Conservation (phyloP, 2,113 vertebrate species). For the Cheirogaleus medius region DNA sequence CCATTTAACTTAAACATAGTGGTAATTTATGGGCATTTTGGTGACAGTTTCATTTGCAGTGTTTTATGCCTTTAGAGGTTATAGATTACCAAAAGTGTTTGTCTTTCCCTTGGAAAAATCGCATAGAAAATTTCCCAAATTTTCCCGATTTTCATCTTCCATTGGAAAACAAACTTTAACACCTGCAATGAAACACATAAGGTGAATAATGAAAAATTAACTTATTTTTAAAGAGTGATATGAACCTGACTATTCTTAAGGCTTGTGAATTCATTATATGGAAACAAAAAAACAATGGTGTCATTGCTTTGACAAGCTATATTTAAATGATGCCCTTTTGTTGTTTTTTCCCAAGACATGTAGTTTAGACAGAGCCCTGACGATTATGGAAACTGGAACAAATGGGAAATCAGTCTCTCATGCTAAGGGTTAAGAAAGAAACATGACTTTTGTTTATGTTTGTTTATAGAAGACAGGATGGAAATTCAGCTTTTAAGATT, state of each 20-base stretch:
- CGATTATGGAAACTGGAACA: not conserved
- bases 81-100: not conserved
- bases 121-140: not conserved
- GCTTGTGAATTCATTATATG: not conserved
- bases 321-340: constrained; percentile 11
- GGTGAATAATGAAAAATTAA: not conserved
- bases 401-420: not conserved
- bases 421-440: constrained; percentile 28
- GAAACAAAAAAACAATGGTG: not conserved
- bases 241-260: not conserved
- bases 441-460: constrained; percentile 23
- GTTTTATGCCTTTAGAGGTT: not conserved
- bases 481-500: not conserved
- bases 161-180: not conserved
- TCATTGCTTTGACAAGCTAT: not conserved
- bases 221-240: not conserved
- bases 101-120: not conserved
- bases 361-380: not conserved
- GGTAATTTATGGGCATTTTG: not conserved
- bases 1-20: constrained; percentile 12
- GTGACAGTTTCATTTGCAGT: not conserved
- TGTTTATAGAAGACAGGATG: constrained; percentile 29
- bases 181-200: not conserved
- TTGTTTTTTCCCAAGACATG: not conserved
- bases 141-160: constrained; percentile 5